phyloP scores from a whole-genome alignment of 2,888 invertebrate genomes.

The Chymomyza fuscimana region DNA sequence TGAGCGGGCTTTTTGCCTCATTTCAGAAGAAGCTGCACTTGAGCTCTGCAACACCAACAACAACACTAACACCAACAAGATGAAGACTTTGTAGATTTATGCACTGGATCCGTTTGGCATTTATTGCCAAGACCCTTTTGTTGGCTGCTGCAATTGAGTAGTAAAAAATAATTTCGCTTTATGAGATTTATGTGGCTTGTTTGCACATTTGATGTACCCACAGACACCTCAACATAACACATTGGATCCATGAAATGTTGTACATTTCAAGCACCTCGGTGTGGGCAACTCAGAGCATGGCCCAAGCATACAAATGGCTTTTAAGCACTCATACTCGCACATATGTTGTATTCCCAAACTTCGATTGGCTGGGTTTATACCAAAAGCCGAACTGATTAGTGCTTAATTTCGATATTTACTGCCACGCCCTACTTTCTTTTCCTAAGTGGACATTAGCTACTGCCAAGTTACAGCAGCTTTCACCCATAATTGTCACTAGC shows the following conservation, averaged over 20 bases:
- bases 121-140: slow-evolving; percentile 58
- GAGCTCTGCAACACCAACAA: slow-evolving; percentile 22
- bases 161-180: slow-evolving; percentile 72
- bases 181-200: slow-evolving; percentile 77
- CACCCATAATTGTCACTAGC: slow-evolving; percentile 64
- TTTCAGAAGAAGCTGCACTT: slow-evolving; percentile 36
- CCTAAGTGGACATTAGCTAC: slow-evolving; percentile 19
- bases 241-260: neutral
- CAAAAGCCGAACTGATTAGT: neutral
- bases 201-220: slow-evolving; percentile 76
- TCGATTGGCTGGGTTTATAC: neutral
- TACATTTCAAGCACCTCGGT: slow-evolving; percentile 19
- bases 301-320: slow-evolving; percentile 50
- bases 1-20: slow-evolving; percentile 1
- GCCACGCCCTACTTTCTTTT: slow-evolving; percentile 68
- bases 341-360: neutral
- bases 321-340: neutral
- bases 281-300: slow-evolving; percentile 42
- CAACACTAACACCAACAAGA: slow-evolving; percentile 3
- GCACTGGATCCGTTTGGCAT: slow-evolving; percentile 48
- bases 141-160: slow-evolving; percentile 72
- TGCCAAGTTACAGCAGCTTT: slow-evolving; percentile 47
- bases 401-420: neutral
- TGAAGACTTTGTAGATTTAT: slow-evolving; percentile 63
- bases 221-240: slow-evolving; percentile 24